phyloP scores from a whole-genome alignment of 2,113 vertebrate species.

The Colaptes auratus region DNA sequence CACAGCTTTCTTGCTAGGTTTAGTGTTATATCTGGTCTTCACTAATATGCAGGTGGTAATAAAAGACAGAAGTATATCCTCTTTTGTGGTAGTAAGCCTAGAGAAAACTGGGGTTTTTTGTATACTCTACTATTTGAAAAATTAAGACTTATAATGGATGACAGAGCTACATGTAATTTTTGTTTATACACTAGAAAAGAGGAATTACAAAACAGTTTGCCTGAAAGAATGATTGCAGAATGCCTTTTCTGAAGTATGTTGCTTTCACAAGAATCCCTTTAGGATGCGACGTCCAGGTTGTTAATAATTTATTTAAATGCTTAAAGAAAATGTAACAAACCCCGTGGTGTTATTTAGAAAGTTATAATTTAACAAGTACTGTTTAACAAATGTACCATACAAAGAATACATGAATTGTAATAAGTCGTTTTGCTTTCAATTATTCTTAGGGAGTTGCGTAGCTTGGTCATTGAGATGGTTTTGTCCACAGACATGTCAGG shows the following conservation, averaged over 20 bases:
- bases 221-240: not conserved
- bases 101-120: not conserved
- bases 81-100: not conserved
- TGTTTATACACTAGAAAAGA: constrained; percentile 13
- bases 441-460: constrained; percentile 86
- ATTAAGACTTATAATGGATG: not conserved
- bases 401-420: constrained; percentile 30
- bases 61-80: not conserved
- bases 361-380: constrained; percentile 23
- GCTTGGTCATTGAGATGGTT: constrained; percentile 95
- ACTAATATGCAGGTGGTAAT: not conserved
- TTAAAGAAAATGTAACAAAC: constrained; percentile 5
- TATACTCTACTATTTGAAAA: not conserved
- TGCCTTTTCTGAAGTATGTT: constrained; percentile 22
- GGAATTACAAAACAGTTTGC: not conserved
- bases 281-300: not conserved
- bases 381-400: constrained; percentile 26
- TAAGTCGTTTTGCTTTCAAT: constrained; percentile 57
- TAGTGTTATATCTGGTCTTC: not conserved
- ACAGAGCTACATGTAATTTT: constrained; percentile 24
- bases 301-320: constrained; percentile 52
- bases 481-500: constrained; percentile 97
- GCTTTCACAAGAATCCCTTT: not conserved
- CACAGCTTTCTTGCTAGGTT: not conserved
- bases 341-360: constrained; percentile 19